phyloP scores from a whole-genome alignment of 2,113 vertebrate species.

The Brachypteracias leptosomus region DNA sequence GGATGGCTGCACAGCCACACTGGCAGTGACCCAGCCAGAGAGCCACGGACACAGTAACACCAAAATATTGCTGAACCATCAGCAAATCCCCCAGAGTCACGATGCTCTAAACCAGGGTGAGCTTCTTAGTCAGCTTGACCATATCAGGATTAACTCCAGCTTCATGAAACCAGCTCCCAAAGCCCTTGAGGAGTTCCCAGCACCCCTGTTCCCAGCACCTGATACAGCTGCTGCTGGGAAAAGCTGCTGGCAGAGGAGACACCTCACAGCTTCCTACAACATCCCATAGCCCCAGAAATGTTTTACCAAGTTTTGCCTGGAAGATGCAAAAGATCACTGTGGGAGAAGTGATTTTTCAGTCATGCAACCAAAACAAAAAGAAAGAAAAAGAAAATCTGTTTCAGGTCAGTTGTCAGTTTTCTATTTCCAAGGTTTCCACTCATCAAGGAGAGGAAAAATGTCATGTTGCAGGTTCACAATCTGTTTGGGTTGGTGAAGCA shows the following conservation, averaged over 20 bases:
- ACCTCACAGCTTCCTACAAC: not conserved
- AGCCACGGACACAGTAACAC: not conserved
- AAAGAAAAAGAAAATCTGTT: not conserved
- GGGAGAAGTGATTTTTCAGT: not conserved
- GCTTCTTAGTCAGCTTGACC: not conserved
- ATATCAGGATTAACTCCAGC: not conserved
- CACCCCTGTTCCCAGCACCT: not conserved
- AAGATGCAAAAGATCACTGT: not conserved
- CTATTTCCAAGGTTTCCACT: not conserved
- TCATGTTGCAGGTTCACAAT: not conserved
- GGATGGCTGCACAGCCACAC: not conserved
- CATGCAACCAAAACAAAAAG: not conserved
- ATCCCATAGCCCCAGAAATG: not conserved
- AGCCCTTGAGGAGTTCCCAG: not conserved
- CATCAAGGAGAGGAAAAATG: not conserved
- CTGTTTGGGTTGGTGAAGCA: not conserved
- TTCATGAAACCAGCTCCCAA: not conserved
- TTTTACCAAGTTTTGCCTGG: not conserved
- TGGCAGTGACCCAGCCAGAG: rapidly evolving
- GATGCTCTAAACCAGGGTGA: rapidly evolving
- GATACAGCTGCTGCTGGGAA: rapidly evolving
- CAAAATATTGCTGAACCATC: not conserved
- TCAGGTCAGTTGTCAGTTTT: not conserved
- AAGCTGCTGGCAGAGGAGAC: not conserved
- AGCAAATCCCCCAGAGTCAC: not conserved